Conservation (phyloP, 2,797 vertebrate species). For the Arremon aurantiirostris region DNA sequence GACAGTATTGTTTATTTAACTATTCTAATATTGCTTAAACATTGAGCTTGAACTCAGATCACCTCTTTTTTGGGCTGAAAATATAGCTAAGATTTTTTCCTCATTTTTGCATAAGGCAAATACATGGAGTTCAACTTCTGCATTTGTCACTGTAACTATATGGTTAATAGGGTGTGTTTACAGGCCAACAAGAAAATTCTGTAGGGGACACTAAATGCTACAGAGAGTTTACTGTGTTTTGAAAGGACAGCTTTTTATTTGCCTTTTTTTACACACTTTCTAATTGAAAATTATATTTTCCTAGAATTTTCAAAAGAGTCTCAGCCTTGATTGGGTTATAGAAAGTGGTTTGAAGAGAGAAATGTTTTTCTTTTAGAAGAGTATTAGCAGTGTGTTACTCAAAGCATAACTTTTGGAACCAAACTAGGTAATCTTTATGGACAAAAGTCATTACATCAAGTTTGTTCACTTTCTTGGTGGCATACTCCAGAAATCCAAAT, state of each 20-base stretch:
- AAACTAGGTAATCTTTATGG: background rate
- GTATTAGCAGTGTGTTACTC: background rate
- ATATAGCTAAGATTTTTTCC: background rate
- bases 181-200: background rate
- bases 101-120: background rate
- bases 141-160: background rate
- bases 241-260: background rate
- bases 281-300: background rate
- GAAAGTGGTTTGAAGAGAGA: background rate
- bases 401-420: background rate
- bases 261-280: fast-evolving
- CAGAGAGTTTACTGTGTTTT: background rate
- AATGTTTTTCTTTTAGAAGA: background rate
- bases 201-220: background rate
- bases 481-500: background rate
- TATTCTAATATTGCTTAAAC: background rate
- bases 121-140: background rate
- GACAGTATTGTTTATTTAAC: background rate
- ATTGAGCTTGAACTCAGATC: background rate
- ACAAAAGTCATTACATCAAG: background rate
- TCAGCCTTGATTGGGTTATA: background rate
- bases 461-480: background rate
- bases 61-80: background rate
- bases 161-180: background rate
- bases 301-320: background rate